Base-by-base conservation (phyloP, 2,888 invertebrate genomes). In the Epinotia nisella region DNA sequence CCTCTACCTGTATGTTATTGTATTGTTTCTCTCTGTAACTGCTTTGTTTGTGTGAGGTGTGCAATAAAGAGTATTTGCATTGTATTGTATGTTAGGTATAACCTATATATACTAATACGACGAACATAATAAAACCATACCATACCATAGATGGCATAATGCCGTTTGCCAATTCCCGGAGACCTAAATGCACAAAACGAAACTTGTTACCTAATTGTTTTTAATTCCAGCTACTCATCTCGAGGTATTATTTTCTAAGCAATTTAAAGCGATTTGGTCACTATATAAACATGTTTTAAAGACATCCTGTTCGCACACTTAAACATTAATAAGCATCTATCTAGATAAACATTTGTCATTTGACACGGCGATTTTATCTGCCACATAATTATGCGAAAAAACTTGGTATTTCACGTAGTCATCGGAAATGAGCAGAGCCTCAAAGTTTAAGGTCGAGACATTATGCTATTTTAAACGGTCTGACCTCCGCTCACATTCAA, bases 371-470 rank as follows among this genome's bases (percentile, higher is more conserved):
- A 24, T 61, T 24, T 60, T n/a, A 51, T 51, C 41, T 19, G 49
- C 21, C 45, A 29, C 10, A 19, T 61, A 62, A 49, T 49, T 56
- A 61, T 51, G 72, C 56, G 61, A 72, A 72, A 71, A 58, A 71
- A 71, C 67, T 41, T n/a, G 29, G 61, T 41, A 60, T 61, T 71
- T 35, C 58, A 35, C 10, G 45, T 39, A 39, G 56, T 62, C 62
- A 62, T 62, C 72, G 67, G 55, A 61, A 61, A 53, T 21, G 17
- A 3, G 15, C 60, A 51, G 65, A 60, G 71, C 29, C 67, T 49
- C 61, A 72, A 72, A 72, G 67, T 72, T 72, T 72, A 68, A 72
- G 72, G 72, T 21, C 67, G 45, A 39, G 56, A 60, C 61, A 72
- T 72, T 58, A 72, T 62, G 61, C 72, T 72, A 56, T 66, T 41